Base-by-base conservation (phyloP, 2,113 vertebrate genomes). In the Thymallus thymallus region DNA sequence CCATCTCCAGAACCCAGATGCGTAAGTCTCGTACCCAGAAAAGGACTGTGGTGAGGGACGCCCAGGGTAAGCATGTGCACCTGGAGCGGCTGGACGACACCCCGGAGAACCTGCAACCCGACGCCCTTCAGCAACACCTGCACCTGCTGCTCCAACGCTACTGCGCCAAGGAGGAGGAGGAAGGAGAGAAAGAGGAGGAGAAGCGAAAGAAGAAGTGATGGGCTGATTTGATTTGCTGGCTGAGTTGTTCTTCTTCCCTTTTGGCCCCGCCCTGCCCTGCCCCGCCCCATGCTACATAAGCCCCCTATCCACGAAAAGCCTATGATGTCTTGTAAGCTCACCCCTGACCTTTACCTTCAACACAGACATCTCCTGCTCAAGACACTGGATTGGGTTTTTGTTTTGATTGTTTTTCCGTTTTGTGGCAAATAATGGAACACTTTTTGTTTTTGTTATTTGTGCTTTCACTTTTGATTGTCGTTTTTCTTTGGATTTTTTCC, bases 1-100 rank as follows among this genome's bases (percentile, higher is more conserved):
- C n/a, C 58, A 16, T n/a, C 70, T 51, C 6, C 80, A 99, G 97
- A 94, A 96, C 95, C 81, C 93, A 79, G 23, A 94, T 98, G 93
- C 92, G 48, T 98, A 98, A 96, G 91, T 93, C 90, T 29, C 91
- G 87, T 64, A 94, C 93, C 10, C 95, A 95, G 94, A 97, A 95
- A 94, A 97, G 94, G 93, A 96, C 95, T n/a, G 95, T 97, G 93
- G 95, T 96, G 94, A 95, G 93, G 92, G 95, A 97, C 67, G 89
- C 71, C 90, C 93, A 84, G 18, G 94, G 94, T 85, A 96, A 95
- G 88, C 94, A 88, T 0, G 88, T 95, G 83, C 93, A 92, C 76
- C 86, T 96, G 87, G 96, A 98, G 90, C 92, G 91, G 72, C 90
- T 96, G 92, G 95, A 97, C 81, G 94, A 96, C 86, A 90, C 91